Conservation (phyloP, 2,888 invertebrate genomes). For the Cryptus viduatorius region DNA sequence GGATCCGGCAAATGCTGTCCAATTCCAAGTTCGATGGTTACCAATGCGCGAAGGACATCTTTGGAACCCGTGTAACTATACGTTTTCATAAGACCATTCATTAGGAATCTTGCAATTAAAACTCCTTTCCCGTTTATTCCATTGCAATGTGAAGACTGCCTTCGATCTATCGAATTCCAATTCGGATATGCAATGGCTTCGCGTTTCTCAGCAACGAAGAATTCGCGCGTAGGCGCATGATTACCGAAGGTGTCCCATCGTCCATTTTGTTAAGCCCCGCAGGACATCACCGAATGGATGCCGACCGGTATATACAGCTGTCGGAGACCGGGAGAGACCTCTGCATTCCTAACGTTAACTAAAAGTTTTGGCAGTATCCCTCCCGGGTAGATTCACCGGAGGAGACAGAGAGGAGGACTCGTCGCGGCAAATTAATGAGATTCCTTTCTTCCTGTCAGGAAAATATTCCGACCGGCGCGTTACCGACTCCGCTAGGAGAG, state of each 20-base stretch:
- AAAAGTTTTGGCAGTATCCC: slow-evolving; percentile 56
- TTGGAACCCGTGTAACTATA: background rate
- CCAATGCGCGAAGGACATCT: background rate
- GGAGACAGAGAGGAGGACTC: slow-evolving; percentile 71
- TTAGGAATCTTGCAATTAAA: slow-evolving; percentile 8
- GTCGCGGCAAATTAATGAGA: slow-evolving; percentile 81
- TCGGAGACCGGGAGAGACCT: slow-evolving; percentile 25
- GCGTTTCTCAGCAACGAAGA: background rate
- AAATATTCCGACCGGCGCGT: slow-evolving; percentile 77
- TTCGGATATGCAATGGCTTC: background rate
- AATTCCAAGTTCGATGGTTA: background rate
- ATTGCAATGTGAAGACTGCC: background rate
- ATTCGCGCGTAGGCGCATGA: background rate
- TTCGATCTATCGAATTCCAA: slow-evolving; percentile 5
- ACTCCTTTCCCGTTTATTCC: background rate
- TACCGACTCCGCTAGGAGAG: slow-evolving; percentile 44
- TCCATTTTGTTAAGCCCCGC: slow-evolving; percentile 14
- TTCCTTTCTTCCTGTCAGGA: slow-evolving; percentile 79
- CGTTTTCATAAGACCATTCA: background rate
- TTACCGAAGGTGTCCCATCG: background rate
- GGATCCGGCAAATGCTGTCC: background rate
- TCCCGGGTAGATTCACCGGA: slow-evolving; percentile 4
- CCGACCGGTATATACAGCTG: background rate
- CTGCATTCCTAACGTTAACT: slow-evolving; percentile 49
- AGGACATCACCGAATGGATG: background rate